phyloP scores from a whole-genome alignment of 2,113 vertebrate genomes.

The Xenopus tropicalis region DNA sequence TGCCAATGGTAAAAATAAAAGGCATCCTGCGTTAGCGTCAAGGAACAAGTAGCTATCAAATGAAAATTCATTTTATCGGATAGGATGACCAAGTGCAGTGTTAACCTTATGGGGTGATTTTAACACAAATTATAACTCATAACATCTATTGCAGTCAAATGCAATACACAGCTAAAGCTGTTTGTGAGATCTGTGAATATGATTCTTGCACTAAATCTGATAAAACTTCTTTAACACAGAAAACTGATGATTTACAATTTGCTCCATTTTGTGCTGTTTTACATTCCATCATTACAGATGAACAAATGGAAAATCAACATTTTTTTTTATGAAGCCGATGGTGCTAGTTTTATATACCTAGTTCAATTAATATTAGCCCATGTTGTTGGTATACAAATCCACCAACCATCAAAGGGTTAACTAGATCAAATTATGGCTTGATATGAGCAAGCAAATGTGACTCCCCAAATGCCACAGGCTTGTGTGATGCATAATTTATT shows the following conservation, averaged over 20 bases:
- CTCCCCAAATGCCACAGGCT: not conserved
- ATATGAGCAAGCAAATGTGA: not conserved
- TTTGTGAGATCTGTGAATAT: too few relatives aligned
- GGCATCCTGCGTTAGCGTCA: slow-evolving; percentile 30
- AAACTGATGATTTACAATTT: too few relatives aligned
- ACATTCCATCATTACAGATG: too few relatives aligned
- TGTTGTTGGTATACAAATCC: not conserved
- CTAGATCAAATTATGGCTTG: not conserved
- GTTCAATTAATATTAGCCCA: too few relatives aligned
- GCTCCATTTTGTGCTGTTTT: too few relatives aligned
- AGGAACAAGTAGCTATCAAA: slow-evolving; percentile 23
- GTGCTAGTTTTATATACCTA: too few relatives aligned
- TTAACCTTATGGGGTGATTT: slow-evolving; percentile 5
- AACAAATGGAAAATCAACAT: too few relatives aligned
- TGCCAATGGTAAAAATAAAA: slow-evolving; percentile 33
- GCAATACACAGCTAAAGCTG: not conserved
- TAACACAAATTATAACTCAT: not conserved
- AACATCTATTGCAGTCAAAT: not conserved
- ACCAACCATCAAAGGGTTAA: not conserved
- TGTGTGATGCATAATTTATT: not conserved
- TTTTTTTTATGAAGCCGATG: too few relatives aligned
- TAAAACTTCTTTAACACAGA: not conserved
- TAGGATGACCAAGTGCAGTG: not conserved
- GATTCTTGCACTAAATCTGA: too few relatives aligned
- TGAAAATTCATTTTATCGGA: slow-evolving; percentile 20